Percentiles rank a stretch among this genome's conserved stretches.
These are phyloP conservation scores for Hippocampus mohnikei DNA, from an alignment of 2,113 vertebrate genomes.

Conservation along the genomic window DNA sequence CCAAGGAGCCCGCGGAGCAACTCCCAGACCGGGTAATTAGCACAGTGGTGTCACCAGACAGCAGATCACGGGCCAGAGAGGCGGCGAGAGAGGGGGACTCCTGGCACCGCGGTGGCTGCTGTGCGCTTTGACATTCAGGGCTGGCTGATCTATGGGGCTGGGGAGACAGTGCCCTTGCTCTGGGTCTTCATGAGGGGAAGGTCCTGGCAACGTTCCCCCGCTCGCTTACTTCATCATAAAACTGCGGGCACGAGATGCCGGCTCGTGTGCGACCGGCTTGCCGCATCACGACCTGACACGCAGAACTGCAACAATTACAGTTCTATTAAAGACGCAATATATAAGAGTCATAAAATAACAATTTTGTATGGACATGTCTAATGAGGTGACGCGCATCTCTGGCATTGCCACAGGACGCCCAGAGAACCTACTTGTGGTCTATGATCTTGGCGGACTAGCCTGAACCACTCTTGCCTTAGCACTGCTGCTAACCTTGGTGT, in stretches of 20 bases:
- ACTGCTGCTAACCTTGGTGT: background rate
- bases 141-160: conserved; percentile 78
- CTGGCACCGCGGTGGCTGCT: conserved; percentile 73
- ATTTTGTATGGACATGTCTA: background rate
- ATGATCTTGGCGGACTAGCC: background rate
- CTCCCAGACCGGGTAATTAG: conserved; percentile 77
- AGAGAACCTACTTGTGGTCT: background rate
- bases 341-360: background rate
- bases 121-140: conserved; percentile 76
- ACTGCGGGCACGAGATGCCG: conserved; percentile 42
- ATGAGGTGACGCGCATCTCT: background rate
- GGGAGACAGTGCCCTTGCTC: conserved; percentile 77
- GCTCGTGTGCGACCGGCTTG: conserved; percentile 12
- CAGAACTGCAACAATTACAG: conserved; percentile 1
- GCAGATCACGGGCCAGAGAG: conserved; percentile 74
- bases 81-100: conserved; percentile 69
- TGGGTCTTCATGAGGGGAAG: conserved; percentile 70
- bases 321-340: background rate
- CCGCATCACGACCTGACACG: conserved; percentile 7
- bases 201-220: conserved; percentile 63
- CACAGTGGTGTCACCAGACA: conserved; percentile 76
- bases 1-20: conserved; percentile 69
- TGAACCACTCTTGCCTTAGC: background rate
- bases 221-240: conserved; percentile 64
- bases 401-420: background rate